Base-by-base conservation (phyloP, 2,888 invertebrate genomes). In the Caenorhabditis sulstoni region DNA sequence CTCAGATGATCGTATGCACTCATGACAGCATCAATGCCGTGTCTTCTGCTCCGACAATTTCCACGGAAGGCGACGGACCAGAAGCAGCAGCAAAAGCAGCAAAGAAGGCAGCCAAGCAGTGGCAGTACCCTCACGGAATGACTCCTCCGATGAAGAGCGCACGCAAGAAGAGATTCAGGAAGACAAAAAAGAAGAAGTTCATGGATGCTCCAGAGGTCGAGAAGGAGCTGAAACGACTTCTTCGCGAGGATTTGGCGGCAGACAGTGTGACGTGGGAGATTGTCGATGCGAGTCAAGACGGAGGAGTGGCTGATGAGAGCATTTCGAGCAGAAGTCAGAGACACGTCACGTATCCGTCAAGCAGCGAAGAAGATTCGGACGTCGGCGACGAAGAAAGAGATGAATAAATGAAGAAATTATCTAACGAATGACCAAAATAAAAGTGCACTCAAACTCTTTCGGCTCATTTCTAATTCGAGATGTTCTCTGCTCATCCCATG, bases 61-160 rank as follows among this genome's bases (percentile, higher is more conserved):
- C 45, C 7, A 67, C 58, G n/a, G 57, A 52, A 18, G 23, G 55
- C 14, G 35, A 62, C 9, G 59, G 59, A 37, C 18, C 57, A 37
- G 74, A 75, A 44, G 53, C 61, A 9, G 70, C 57, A 35, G 62
- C 65, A 20, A 74, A 73, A 20, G 45, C 50, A 9, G 64, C 59
- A 4, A 75, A 74, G 18, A 68, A 68, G 29, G 68, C 52, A 22
- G 96, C 97, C 85, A 96, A 96, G 89, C 96, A 96, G 90, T 97
- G 94, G 91, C 92, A 96, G 1, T 96, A 94, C 93, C 96, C 96
- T 0, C 98, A 99, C 91, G 99, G 99, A 41, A 45, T 99, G 53
- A 96, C 97, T 3, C 96, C 97, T 0, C 97, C 98, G 0, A 93
- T 96, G 73, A 99, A 98, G 91, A 98, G 98, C 92, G 95, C 96